Evolutionary conservation across 2,113 vertebrate species (phyloP), one percentile per base, ranked within the genome.

Genomic region (Callipepla californica): DNA sequence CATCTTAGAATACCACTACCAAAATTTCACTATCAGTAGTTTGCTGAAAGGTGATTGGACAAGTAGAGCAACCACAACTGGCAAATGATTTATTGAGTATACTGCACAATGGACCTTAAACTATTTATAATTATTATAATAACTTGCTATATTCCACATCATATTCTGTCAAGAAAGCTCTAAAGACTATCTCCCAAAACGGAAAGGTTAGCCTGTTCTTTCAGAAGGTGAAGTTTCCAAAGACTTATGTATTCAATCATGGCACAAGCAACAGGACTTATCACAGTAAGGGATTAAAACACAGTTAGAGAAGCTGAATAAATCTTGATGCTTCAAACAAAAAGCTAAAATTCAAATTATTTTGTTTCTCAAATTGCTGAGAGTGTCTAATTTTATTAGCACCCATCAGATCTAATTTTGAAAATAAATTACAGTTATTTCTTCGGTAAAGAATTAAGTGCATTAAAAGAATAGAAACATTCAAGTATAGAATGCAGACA

Each of bases 61-160:
- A 95, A 38, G 30, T 89, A 21, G 63, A 87, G 40, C 26, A 79
- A 85, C 61, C 50, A 70, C 86, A 92, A 92, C 23, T 78, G 75
- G 65, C 23, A 94, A 85, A 85, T 78, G 74, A 65, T 92, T 93
- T 87, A 81, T 95, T 78, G 70, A 69, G 69, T 78, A 85, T 50
- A 48, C 67, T 79, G 44, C 28, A 57, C 57, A 87, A 91, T 66
- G 30, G 48, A 82, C 53, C 30, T 79, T 87, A 58, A 79, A 50
- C 48, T 81, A 81, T 51, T 84, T 92, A 74, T 40, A 72, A 80
- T 85, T 78, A 86, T 89, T 88, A 70, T 55, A 94, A 77, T 84
- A 70, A 89, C 19, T 48, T 87, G 62, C 58, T 79, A 76, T 42
- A 95, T 69, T 92, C 85, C 63, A 57, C 74, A 74, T 13, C 23